Percentiles rank a stretch among this genome's conserved stretches.
phyloP scores from a whole-genome alignment of 2,113 vertebrate species.

The Neomonachus schauinslandi region DNA sequence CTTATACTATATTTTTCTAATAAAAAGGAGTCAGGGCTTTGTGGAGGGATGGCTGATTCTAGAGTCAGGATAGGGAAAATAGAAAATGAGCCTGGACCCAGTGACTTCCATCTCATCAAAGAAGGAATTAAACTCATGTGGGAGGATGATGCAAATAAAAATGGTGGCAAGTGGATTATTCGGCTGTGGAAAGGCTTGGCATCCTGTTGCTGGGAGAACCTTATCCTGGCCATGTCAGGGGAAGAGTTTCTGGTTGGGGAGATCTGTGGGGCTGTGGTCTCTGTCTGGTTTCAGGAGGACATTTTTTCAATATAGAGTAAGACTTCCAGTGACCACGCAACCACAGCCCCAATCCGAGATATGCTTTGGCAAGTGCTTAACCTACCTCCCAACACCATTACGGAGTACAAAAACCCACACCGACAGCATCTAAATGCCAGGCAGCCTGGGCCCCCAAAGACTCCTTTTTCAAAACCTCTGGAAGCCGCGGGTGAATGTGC shows the following conservation, averaged over 20 bases:
- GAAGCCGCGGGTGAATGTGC: conserved; percentile 80
- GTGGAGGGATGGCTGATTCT: not conserved
- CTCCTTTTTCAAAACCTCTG: conserved; percentile 83
- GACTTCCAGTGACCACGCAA: conserved; percentile 91
- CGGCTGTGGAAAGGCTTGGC: conserved; percentile 90
- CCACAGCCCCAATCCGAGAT: conserved; percentile 90
- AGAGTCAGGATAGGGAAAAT: not conserved
- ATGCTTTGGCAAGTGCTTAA: conserved; percentile 90
- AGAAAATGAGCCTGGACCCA: conserved; percentile 73
- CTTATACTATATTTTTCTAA: not conserved
- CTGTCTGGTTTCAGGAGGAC: conserved; percentile 91
- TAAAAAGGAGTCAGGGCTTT: not conserved
- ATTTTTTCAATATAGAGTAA: conserved; percentile 93
- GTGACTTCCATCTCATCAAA: conserved; percentile 92
- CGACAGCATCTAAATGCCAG: conserved; percentile 90
- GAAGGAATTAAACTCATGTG: conserved; percentile 93
- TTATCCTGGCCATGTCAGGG: conserved; percentile 90
- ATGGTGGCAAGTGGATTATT: conserved; percentile 92
- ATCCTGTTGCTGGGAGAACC: conserved; percentile 90
- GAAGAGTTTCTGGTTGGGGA: conserved; percentile 92
- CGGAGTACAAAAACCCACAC: conserved; percentile 93
- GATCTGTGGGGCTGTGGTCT: conserved; percentile 91
- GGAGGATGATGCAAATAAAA: conserved; percentile 93
- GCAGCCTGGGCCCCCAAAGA: conserved; percentile 81
- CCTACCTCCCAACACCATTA: conserved; percentile 92